Conservation (phyloP, 2,113 vertebrate genomes). For the Stegostoma tigrinum region DNA sequence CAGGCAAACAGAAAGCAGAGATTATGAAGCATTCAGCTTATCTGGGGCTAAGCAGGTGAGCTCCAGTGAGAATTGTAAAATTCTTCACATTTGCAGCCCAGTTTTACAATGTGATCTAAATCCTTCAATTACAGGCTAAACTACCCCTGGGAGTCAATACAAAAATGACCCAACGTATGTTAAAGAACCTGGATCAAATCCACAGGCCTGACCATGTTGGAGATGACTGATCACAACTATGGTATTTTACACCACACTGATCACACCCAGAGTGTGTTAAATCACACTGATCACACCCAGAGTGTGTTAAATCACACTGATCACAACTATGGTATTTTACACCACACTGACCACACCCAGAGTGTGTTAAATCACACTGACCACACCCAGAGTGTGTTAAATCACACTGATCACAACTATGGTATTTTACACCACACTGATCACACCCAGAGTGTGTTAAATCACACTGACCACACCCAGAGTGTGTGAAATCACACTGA, state of each 20-base stretch:
- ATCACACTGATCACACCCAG: neutral
- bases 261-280: neutral
- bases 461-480: too few species aligned
- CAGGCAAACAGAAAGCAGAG: neutral
- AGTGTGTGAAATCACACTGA: too few species aligned
- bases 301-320: neutral
- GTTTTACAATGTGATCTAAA: neutral
- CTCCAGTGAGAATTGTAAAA: neutral
- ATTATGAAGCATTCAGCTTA: neutral
- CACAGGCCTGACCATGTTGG: neutral
- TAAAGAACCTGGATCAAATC: neutral
- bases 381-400: neutral
- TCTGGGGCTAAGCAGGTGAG: neutral
- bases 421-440: too few species aligned
- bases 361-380: neutral
- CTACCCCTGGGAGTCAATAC: neutral
- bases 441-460: too few species aligned
- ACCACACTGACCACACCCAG: neutral
- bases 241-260: too few species aligned
- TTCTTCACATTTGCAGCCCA: neutral
- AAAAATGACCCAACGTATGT: neutral
- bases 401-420: too few species aligned
- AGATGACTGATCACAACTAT: neutral
- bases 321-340: too few species aligned
- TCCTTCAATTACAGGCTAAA: neutral